phyloP scores from a whole-genome alignment of 2,797 vertebrate species.

The Hylomyscus alleni region DNA sequence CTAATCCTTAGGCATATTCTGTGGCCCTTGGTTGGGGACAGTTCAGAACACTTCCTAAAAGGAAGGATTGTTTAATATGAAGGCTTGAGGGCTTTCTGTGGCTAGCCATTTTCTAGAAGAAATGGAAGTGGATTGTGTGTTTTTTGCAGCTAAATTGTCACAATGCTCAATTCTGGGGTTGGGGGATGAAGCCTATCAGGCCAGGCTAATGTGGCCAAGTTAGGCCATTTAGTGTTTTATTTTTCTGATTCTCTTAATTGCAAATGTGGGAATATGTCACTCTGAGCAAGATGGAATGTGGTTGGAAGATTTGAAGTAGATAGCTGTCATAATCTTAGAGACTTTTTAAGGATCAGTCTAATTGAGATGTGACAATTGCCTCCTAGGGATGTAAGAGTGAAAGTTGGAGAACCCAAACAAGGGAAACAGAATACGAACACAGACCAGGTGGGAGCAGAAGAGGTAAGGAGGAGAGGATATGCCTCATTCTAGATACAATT shows the following conservation, averaged over 20 bases:
- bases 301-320: neutral
- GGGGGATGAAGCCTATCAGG: neutral
- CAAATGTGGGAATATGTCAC: neutral
- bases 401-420: slow-evolving; percentile 43
- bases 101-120: slow-evolving; percentile 7
- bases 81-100: neutral
- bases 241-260: slow-evolving; percentile 55
- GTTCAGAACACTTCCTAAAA: slow-evolving; percentile 46
- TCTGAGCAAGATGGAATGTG: neutral
- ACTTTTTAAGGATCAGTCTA: slow-evolving; percentile 27
- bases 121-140: neutral
- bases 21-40: neutral
- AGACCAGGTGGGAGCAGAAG: neutral
- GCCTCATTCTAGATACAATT: neutral
- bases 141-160: slow-evolving; percentile 30
- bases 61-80: slow-evolving; percentile 53
- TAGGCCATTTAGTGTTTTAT: slow-evolving; percentile 6
- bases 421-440: neutral
- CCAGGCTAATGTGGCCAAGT: neutral
- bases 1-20: neutral
- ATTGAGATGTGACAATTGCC: neutral
- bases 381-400: neutral
- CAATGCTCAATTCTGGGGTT: neutral
- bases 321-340: neutral
- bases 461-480: neutral